phyloP scores from a whole-genome alignment of 2,888 invertebrate genomes.

The Mythimna lalbum region DNA sequence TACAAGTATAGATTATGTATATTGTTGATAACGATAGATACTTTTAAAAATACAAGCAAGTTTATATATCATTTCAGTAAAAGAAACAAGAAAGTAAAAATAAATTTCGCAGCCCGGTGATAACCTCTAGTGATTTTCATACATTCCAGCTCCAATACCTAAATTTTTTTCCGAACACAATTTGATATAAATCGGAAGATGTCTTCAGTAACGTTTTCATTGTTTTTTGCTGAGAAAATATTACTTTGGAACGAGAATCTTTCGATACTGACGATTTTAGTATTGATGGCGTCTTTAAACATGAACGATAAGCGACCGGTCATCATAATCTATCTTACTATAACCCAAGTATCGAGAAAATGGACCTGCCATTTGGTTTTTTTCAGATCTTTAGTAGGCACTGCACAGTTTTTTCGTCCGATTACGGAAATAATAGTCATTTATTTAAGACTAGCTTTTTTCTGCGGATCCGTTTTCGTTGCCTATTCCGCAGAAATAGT shows the following conservation, averaged over 20 bases:
- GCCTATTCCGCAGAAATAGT: no score
- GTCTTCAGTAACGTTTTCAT: slow-evolving; percentile 19
- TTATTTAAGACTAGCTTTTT: no score
- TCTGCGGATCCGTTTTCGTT: no score
- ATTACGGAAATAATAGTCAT: neutral
- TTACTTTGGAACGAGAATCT: slow-evolving; percentile 12
- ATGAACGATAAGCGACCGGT: slow-evolving; percentile 28
- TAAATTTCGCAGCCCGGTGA: slow-evolving; percentile 19
- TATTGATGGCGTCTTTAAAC: slow-evolving; percentile 9
- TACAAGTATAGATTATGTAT: no score
- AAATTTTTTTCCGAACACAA: slow-evolving; percentile 33
- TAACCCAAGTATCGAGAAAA: slow-evolving; percentile 32
- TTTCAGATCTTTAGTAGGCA: neutral
- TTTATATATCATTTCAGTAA: neutral
- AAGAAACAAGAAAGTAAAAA: slow-evolving; percentile 7
- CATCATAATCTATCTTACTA: slow-evolving; percentile 46
- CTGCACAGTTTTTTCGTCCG: neutral
- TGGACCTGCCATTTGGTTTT: slow-evolving; percentile 28
- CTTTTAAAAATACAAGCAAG: no score
- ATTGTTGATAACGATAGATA: no score
- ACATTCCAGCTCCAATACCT: slow-evolving; percentile 24
- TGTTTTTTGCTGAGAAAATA: slow-evolving; percentile 13
- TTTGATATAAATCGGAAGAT: slow-evolving; percentile 42
- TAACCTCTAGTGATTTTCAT: slow-evolving; percentile 12
- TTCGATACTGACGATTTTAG: slow-evolving; percentile 1